These are phyloP conservation scores for Malthinus seriepunctatus DNA, from an alignment of 2,888 invertebrate genomes.

Conservation along the genomic window DNA sequence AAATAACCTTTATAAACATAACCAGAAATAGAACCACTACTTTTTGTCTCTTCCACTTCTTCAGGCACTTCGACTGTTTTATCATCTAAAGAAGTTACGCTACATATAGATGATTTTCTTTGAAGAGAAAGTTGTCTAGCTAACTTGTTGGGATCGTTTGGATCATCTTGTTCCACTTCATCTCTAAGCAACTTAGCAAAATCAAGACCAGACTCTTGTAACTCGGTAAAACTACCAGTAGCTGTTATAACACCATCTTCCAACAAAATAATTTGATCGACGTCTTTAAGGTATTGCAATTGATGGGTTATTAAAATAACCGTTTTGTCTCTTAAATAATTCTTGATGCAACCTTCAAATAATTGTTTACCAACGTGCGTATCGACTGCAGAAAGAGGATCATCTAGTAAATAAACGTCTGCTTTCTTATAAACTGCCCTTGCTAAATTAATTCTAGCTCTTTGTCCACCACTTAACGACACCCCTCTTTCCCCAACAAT, in stretches of 20 bases:
- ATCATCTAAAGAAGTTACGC: conserved; percentile 54
- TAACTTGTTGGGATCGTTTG: not conserved
- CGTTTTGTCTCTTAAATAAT: conserved; percentile 67
- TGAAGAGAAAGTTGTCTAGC: conserved; percentile 26
- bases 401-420: conserved; percentile 75
- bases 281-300: conserved; percentile 72
- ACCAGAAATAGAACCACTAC: conserved; percentile 59
- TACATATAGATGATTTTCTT: conserved; percentile 61
- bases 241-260: conserved; percentile 60
- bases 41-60: conserved; percentile 61
- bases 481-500: conserved; percentile 78
- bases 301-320: conserved; percentile 83
- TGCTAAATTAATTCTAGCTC: conserved; percentile 66
- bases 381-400: conserved; percentile 78
- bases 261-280: conserved; percentile 59
- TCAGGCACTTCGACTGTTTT: conserved; percentile 33
- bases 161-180: conserved; percentile 7
- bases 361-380: conserved; percentile 70
- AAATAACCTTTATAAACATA: conserved; percentile 71
- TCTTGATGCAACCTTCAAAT: conserved; percentile 68
- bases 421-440: conserved; percentile 73
- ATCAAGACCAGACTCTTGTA: conserved; percentile 71
- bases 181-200: conserved; percentile 61
- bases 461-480: conserved; percentile 75
- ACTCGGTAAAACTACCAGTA: conserved; percentile 63